Evolutionary conservation across 2,797 vertebrate species (phyloP), one percentile per base, ranked within the genome.

Genomic region (Micromesistius poutassou): DNA sequence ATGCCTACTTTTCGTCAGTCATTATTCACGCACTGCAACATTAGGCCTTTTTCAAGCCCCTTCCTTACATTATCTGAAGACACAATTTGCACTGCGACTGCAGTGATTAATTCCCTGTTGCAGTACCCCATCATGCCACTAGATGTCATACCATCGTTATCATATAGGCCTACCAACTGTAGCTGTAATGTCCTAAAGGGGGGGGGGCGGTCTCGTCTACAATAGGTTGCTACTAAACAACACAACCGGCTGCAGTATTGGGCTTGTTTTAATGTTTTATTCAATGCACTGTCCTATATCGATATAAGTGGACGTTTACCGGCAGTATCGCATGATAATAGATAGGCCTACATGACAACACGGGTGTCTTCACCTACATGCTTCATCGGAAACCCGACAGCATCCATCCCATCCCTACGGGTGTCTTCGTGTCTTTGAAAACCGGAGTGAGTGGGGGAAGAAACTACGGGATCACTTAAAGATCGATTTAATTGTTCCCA

Each of bases 381-480:
- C 90, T 90, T 91, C 92, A 92, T 89, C 83, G 62, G 85, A 78
- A 83, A 79, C 77, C 81, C 86, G 81, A 83, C 80, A 72, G 74
- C 73, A 73, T 77, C 72, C 70, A 74, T 38, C 30, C 8, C 79
- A 71, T 75, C 28, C 3, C 71, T 73, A 71, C 81, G 73, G 35
- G 68, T 79, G 86, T 80, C 42, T 71, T 79, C 76, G 86, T 74
- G 80, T 72, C 74, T 83, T 80, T 28, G 2, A 73, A n/a, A 75
- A 25, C 73, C 71, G 31, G 46, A 19, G 46, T 22, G 46, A 19
- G 46, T 50, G 74, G 78, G 62, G 73, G 82, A 76, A 30, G 73
- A 36, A 13, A 40, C 80, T 7, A 62, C 73, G n/a, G 83, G 7
- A 81, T 38, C 71, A 72, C 84, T 82, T 76, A 33, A 38, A 71